Conservation (phyloP, 2,888 invertebrate genomes). For the Leucophenga montana region DNA sequence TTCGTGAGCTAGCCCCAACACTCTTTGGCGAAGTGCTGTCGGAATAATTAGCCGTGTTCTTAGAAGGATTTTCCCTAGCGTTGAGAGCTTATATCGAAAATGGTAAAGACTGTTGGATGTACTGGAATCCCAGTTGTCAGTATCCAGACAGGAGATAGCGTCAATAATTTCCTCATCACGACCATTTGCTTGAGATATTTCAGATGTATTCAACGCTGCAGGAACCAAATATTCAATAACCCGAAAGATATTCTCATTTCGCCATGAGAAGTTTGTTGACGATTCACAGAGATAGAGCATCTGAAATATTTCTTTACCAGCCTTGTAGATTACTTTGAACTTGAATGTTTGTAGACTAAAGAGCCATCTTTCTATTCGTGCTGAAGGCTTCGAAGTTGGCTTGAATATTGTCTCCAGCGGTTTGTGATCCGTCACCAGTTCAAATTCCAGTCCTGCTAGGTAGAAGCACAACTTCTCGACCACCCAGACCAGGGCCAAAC, state of each 20-base stretch:
- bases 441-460: background rate
- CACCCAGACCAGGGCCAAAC: background rate
- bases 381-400: background rate
- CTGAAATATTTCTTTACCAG: conserved; percentile 5
- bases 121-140: background rate
- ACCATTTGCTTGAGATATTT: background rate
- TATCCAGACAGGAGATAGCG: background rate
- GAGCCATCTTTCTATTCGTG: conserved; percentile 8
- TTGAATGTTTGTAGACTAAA: background rate
- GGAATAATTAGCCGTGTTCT: background rate
- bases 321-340: background rate
- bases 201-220: background rate
- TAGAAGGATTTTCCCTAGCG: background rate
- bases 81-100: background rate
- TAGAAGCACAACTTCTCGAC: background rate
- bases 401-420: conserved; percentile 2
- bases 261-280: background rate
- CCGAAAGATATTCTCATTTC: background rate
- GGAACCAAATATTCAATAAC: background rate
- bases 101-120: background rate
- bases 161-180: background rate
- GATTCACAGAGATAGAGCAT: background rate
- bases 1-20: too few species aligned
- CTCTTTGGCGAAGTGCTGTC: too few species aligned
- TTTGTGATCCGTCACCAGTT: background rate